These are phyloP conservation scores for Cliona cf. orientalis DNA, from an alignment of 37 sponge, comb jelly and placozoan species.

Conservation along the genomic window DNA sequence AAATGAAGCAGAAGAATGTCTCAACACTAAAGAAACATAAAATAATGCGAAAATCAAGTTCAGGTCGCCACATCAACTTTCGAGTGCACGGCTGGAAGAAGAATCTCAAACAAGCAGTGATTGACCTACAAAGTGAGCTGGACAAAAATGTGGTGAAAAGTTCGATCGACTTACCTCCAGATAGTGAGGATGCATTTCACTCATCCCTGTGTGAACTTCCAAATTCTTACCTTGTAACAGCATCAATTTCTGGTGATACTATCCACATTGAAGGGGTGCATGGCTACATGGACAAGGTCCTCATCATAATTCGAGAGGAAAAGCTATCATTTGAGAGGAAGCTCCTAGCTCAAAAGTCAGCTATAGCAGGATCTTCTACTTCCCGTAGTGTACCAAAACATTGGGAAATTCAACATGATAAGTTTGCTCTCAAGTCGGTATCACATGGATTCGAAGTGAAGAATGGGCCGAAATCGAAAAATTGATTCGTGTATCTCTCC, in stretches of 20 bases:
- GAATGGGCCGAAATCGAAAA: no score
- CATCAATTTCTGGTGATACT: neutral
- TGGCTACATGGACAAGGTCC: neutral
- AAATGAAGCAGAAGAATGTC: neutral
- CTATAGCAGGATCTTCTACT: no score
- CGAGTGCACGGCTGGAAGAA: neutral
- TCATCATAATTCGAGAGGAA: neutral
- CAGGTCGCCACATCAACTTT: neutral
- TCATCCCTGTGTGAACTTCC: neutral
- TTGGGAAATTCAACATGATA: neutral
- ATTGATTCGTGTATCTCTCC: no score
- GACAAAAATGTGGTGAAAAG: neutral
- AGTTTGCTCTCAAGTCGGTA: slow-evolving; percentile 7
- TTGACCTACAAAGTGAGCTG: neutral
- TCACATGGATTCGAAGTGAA: no score
- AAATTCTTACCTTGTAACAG: neutral
- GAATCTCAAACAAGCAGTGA: neutral
- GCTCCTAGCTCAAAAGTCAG: neutral
- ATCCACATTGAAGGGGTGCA: neutral
- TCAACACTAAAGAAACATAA: neutral
- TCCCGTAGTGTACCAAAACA: neutral
- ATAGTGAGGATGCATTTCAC: neutral
- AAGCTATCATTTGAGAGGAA: neutral
- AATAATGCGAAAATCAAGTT: neutral
- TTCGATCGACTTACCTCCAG: neutral